These are phyloP conservation scores for Nowickia ferox DNA, from an alignment of 2,888 invertebrate species.

Conservation along the genomic window DNA sequence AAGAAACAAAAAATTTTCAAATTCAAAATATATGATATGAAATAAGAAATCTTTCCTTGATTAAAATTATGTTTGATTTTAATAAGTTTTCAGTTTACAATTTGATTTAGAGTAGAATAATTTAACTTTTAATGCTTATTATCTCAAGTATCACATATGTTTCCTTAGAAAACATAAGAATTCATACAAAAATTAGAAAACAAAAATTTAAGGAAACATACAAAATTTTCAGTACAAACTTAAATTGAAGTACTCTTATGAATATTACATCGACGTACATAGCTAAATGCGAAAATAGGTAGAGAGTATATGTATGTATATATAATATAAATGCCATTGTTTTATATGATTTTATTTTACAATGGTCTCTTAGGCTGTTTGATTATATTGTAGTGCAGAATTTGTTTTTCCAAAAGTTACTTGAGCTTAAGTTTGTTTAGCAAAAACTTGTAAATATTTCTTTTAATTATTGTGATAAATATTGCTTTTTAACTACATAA, in stretches of 20 bases:
- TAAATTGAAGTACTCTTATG: slow-evolving; percentile 40
- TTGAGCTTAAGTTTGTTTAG: slow-evolving; percentile 60
- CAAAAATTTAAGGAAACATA: slow-evolving; percentile 53
- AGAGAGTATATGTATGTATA: slow-evolving; percentile 31
- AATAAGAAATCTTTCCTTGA: slow-evolving; percentile 34
- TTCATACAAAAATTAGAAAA: slow-evolving; percentile 4
- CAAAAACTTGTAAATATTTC: slow-evolving; percentile 64
- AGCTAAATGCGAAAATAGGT: slow-evolving; percentile 19
- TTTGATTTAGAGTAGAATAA: slow-evolving; percentile 54
- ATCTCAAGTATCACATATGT: slow-evolving; percentile 81
- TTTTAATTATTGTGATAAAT: slow-evolving; percentile 61
- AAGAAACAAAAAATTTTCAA: neutral
- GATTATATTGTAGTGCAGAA: slow-evolving; percentile 36
- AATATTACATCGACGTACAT: slow-evolving; percentile 46
- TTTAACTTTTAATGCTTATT: slow-evolving; percentile 77
- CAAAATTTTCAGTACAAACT: slow-evolving; percentile 25
- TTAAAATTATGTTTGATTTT: slow-evolving; percentile 38
- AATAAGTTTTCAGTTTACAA: slow-evolving; percentile 21
- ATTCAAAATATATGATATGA: slow-evolving; percentile 38
- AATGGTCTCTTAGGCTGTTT: slow-evolving; percentile 54
- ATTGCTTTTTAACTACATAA: slow-evolving; percentile 68
- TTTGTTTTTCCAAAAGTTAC: slow-evolving; percentile 37
- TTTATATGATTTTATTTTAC: slow-evolving; percentile 12
- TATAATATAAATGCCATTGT: slow-evolving; percentile 46
- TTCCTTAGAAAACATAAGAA: slow-evolving; percentile 72